Conservation (phyloP, 2,888 invertebrate genomes). For the Spatulosminthurus flaviceps region DNA sequence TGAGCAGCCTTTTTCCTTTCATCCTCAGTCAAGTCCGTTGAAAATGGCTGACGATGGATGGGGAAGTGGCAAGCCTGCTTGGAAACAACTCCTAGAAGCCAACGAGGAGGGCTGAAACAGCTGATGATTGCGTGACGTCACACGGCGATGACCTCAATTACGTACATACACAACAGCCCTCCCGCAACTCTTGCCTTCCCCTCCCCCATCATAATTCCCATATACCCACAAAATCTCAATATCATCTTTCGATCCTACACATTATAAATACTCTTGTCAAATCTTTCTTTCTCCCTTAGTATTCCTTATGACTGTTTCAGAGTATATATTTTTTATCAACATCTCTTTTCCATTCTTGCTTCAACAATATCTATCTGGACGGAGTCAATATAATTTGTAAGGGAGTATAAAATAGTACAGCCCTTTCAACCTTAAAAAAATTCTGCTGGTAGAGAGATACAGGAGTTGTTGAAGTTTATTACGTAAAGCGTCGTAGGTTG, state of each 20-base stretch:
- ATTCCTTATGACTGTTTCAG: too few species aligned
- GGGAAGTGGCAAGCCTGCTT: slow-evolving; percentile 19
- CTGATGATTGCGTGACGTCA: slow-evolving; percentile 62
- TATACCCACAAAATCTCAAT: background rate
- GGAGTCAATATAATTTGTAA: too few species aligned
- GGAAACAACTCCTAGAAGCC: slow-evolving; percentile 10
- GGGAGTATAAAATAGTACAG: too few species aligned
- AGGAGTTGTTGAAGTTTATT: too few species aligned
- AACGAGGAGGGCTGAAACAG: slow-evolving; percentile 52
- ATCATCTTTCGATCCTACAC: too few species aligned
- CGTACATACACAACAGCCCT: slow-evolving; percentile 46
- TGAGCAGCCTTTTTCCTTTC: background rate
- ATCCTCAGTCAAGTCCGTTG: background rate
- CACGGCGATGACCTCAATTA: slow-evolving; percentile 63
- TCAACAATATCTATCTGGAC: too few species aligned
- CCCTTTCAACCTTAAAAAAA: too few species aligned
- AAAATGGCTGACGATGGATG: slow-evolving; percentile 33
- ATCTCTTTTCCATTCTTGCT: too few species aligned
- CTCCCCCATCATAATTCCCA: slow-evolving; percentile 23
- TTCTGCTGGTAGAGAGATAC: too few species aligned
- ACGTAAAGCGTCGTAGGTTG: too few species aligned
- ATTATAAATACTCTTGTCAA: background rate
- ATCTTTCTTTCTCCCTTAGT: too few species aligned
- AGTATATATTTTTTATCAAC: too few species aligned
- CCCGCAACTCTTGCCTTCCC: slow-evolving; percentile 34